A percentile compares a stretch with the other conserved stretches of the same genome.
Evolutionary conservation across 2,888 invertebrate genomes (phyloP).

Genomic region (Erpobdella octoculata): DNA sequence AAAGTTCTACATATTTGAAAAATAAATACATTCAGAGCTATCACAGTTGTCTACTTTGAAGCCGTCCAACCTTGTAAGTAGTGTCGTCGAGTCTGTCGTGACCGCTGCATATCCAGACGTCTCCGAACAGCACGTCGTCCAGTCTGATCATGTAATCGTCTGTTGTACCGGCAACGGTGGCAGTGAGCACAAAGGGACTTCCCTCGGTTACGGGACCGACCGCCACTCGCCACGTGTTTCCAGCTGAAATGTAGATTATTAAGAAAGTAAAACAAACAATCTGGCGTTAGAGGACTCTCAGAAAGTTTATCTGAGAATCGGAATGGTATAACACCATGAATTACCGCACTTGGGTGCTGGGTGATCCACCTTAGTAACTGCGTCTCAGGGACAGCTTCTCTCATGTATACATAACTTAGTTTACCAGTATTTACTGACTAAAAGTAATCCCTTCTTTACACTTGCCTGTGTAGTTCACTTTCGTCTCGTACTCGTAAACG

Average conservation of each 20-base stretch:
- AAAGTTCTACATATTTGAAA: no score
- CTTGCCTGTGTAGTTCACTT: background rate
- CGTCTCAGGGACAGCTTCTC: no score
- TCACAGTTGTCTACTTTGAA: no score
- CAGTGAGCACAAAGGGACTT: slow-evolving; percentile 39
- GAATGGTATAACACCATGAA: no score
- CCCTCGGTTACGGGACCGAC: slow-evolving; percentile 26
- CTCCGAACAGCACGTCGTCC: slow-evolving; percentile 47
- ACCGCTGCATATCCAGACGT: slow-evolving; percentile 50
- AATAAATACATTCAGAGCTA: no score
- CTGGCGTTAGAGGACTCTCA: background rate
- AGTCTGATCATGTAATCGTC: slow-evolving; percentile 33
- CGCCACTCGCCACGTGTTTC: slow-evolving; percentile 30
- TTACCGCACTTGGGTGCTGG: no score
- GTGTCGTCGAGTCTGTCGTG: slow-evolving; percentile 44
- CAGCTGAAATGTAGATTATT: slow-evolving; percentile 21
- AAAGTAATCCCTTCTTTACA: no score
- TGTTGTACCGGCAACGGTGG: slow-evolving; percentile 30
- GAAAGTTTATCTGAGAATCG: no score
- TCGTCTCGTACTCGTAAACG: background rate
- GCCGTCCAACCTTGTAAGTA: slow-evolving; percentile 15
- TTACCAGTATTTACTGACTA: no score
- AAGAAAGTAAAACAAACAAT: background rate
- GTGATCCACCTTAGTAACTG: no score
- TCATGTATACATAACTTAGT: no score